These are phyloP conservation scores for Fabriciana adippe DNA, from an alignment of 2,888 invertebrate genomes.

Conservation along the genomic window DNA sequence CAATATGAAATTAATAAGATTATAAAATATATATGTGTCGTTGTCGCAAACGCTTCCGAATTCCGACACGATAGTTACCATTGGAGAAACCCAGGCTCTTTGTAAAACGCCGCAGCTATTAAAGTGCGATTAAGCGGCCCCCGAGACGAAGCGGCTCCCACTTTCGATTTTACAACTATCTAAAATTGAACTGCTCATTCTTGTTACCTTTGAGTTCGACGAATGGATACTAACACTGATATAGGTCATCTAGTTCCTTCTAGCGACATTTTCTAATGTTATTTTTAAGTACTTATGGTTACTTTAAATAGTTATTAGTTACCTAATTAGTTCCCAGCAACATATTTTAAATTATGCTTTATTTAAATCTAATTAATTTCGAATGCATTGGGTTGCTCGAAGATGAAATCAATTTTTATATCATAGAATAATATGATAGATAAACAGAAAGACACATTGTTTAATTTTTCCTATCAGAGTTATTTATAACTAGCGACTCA, in stretches of 20 bases:
- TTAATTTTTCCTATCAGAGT: too few species aligned
- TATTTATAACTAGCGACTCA: too few species aligned
- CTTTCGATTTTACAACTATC: conserved; percentile 76
- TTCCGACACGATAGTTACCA: conserved; percentile 43
- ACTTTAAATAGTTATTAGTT: too few species aligned
- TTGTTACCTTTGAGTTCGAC: conserved; percentile 4
- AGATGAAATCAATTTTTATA: too few species aligned
- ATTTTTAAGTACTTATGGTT: too few species aligned
- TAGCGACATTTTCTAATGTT: too few species aligned
- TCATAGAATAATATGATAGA: too few species aligned
- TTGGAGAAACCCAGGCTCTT: conserved; percentile 56
- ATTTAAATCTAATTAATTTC: not conserved
- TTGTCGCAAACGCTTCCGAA: conserved; percentile 41
- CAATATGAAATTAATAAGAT: not conserved
- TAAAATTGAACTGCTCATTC: conserved; percentile 52
- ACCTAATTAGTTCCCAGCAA: not conserved
- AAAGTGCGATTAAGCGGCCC: conserved; percentile 70
- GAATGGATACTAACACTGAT: conserved; percentile 1
- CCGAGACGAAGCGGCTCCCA: conserved; percentile 70
- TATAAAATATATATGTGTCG: conserved; percentile 22
- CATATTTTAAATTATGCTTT: not conserved
- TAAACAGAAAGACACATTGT: too few species aligned
- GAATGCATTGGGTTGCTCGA: too few species aligned
- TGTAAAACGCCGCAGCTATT: conserved; percentile 74
- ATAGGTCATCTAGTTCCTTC: not conserved